Base-by-base conservation (phyloP, 1,140 invertebrate species). In the Heliconius congener region DNA sequence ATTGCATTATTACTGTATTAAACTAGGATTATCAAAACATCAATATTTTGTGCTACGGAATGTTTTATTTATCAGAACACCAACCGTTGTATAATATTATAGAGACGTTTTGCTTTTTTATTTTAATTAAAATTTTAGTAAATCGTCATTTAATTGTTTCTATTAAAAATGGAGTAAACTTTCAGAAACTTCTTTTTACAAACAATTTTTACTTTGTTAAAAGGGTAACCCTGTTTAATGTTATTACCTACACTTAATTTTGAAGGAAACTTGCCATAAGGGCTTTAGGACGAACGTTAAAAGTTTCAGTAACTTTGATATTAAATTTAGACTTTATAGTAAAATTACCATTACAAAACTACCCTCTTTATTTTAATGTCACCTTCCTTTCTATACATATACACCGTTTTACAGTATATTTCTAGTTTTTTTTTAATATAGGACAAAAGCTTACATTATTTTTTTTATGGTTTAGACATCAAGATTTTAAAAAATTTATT, bases 31-130 rank as follows among this genome's bases (percentile, higher is more conserved):
- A 30, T 30, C 4, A 27, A 30, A 66, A 66, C 60, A 66, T 66
- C 60, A 66, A 66, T 66, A 66, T 66, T 13, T 66, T 30, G 60
- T 16, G 27, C 60, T 30, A 66, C 60, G 60, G 60, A 66, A 66
- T 66, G 60, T 66, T 66, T 30, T 30, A 30, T 60, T 60, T 23
- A 27, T 66, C 27, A 66, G 13, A 66, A 27, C 27, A 66, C 60
- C 16, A 13, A 11, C 60, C 27, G 60, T 52, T 27, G 60, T 30
- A 66, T 23, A 66, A 66, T 66, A 27, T 30, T 13, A 66, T 16
- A 66, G 30, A 66, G 19, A 60, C 9, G n/a, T 60, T 8, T 60
- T 11, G n/a, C 8, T 60, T 60, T 1, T 23, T 27, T 16, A 4
- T 46, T 9, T 19, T 18, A 19, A 57, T 8, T 57, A 0, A 11